Evolutionary conservation across 1,140 invertebrate species (phyloP).

Genomic region (Zaprionus ornatus): DNA sequence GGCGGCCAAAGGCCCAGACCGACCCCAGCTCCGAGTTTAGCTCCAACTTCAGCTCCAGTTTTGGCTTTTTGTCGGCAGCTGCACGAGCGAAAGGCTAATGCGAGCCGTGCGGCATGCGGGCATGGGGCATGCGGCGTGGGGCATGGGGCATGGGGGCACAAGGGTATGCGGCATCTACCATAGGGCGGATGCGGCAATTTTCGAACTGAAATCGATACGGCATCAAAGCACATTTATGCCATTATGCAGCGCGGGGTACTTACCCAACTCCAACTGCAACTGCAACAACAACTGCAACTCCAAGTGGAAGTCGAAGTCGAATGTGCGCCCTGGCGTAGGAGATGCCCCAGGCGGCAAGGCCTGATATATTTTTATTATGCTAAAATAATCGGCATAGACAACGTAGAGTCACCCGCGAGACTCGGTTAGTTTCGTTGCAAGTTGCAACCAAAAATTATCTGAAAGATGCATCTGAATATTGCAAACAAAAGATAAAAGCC

Average conservation of each 20-base stretch:
- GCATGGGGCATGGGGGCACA: not conserved
- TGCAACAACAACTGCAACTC: not conserved
- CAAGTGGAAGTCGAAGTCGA: not conserved
- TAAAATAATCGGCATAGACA: slow-evolving; percentile 78
- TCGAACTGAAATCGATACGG: slow-evolving; percentile 78
- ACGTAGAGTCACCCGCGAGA: slow-evolving; percentile 42
- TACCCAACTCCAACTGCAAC: slow-evolving; percentile 6
- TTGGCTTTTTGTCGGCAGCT: slow-evolving; percentile 29
- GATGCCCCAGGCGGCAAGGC: slow-evolving; percentile 46
- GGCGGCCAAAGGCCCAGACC: slow-evolving; percentile 60
- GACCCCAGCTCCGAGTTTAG: slow-evolving; percentile 4
- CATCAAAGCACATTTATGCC: slow-evolving; percentile 80
- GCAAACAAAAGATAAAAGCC: slow-evolving; percentile 82
- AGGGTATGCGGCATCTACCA: slow-evolving; percentile 19
- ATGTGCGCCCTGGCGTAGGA: slow-evolving; percentile 27
- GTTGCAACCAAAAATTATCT: slow-evolving; percentile 75
- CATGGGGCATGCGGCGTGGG: not conserved
- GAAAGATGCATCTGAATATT: slow-evolving; percentile 81
- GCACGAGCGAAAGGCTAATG: slow-evolving; percentile 25
- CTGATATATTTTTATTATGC: slow-evolving; percentile 82
- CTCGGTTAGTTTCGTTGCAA: slow-evolving; percentile 52
- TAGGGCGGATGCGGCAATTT: slow-evolving; percentile 77
- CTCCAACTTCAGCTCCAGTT: slow-evolving; percentile 23
- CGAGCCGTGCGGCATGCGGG: slow-evolving; percentile 4
- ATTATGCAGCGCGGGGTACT: slow-evolving; percentile 59